These are phyloP conservation scores for Drosophila suboccidentalis DNA, from an alignment of 2,888 invertebrate species.

Conservation along the genomic window DNA sequence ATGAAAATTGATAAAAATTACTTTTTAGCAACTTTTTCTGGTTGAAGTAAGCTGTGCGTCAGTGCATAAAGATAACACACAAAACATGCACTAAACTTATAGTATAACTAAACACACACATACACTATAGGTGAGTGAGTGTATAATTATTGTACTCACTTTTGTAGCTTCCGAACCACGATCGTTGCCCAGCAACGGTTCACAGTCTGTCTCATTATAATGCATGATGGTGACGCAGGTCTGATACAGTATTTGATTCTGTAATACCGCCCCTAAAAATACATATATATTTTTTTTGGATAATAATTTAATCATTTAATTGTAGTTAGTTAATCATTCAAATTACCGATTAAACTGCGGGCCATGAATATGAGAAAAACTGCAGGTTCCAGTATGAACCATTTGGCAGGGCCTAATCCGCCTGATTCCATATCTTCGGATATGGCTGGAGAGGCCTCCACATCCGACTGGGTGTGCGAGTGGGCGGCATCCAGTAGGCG, in stretches of 20 bases:
- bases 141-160: conserved; percentile 64
- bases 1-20: no score
- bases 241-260: conserved; percentile 90
- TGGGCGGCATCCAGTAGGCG: conserved; percentile 51
- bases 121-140: neutral
- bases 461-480: conserved; percentile 3
- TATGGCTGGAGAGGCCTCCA: conserved; percentile 15
- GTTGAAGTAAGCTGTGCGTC: no score
- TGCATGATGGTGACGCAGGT: conserved; percentile 89
- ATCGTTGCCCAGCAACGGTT: conserved; percentile 80
- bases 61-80: neutral
- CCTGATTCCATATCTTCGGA: neutral
- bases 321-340: neutral
- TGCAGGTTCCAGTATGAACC: conserved; percentile 84
- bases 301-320: neutral
- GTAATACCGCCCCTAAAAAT: conserved; percentile 86
- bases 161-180: conserved; percentile 87
- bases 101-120: neutral
- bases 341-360: conserved; percentile 81
- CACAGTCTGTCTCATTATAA: conserved; percentile 88
- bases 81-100: neutral
- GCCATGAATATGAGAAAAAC: conserved; percentile 83
- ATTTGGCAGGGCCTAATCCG: conserved; percentile 12
- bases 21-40: no score
- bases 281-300: neutral